Evolutionary conservation across 1,140 invertebrate species (phyloP).

Genomic region (Pectinophora gossypiella): DNA sequence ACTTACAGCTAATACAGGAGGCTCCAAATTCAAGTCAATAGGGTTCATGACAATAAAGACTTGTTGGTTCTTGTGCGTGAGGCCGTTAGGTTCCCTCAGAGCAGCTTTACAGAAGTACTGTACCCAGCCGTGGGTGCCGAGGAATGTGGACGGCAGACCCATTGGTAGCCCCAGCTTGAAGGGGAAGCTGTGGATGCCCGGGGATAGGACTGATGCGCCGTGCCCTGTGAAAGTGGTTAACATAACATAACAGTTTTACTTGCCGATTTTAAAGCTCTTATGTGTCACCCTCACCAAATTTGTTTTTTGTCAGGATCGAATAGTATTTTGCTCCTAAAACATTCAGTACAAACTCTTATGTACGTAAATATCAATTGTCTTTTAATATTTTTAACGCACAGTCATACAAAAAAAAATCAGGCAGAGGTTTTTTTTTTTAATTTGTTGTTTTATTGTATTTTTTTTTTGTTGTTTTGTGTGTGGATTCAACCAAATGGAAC

Average conservation of each 20-base stretch:
- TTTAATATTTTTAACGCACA: no score
- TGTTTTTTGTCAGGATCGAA: no score
- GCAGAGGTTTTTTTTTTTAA: no score
- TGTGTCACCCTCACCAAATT: no score
- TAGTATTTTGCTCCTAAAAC: no score
- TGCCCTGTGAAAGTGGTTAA: slow-evolving; percentile 76
- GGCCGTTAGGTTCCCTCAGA: slow-evolving; percentile 89
- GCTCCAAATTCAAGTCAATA: slow-evolving; percentile 94
- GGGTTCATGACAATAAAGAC: slow-evolving; percentile 98
- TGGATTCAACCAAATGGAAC: no score
- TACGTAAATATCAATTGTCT: no score
- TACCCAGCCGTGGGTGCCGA: slow-evolving; percentile 96
- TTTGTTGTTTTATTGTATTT: no score
- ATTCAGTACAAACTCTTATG: no score
- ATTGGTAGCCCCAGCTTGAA: slow-evolving; percentile 94
- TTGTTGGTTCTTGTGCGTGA: slow-evolving; percentile 96
- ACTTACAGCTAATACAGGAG: slow-evolving; percentile 90
- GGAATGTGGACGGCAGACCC: slow-evolving; percentile 93
- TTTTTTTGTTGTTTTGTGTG: no score
- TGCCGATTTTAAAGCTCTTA: no score
- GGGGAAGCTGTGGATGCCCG: slow-evolving; percentile 96
- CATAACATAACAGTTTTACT: not conserved
- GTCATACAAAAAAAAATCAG: no score
- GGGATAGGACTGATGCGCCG: slow-evolving; percentile 89
- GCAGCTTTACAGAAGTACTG: slow-evolving; percentile 97